Evolutionary conservation across 2,797 vertebrate species (phyloP).

Genomic region (Paedocypris micromegethes): DNA sequence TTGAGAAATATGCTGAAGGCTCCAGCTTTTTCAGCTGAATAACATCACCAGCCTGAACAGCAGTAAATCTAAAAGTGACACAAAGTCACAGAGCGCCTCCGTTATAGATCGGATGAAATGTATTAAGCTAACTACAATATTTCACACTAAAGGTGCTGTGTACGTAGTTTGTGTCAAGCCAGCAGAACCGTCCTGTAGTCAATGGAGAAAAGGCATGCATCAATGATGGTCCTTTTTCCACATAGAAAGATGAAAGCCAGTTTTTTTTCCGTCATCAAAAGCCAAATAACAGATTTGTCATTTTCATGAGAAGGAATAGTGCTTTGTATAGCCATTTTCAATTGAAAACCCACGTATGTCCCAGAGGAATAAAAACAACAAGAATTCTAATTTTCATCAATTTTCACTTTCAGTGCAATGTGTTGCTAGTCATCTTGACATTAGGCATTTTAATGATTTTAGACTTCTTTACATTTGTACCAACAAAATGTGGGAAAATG

Average conservation of each 20-base stretch:
- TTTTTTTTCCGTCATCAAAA: background rate
- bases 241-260: background rate
- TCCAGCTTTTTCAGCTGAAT: constrained; percentile 25
- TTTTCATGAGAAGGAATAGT: no score
- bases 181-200: constrained; percentile 19
- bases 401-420: no score
- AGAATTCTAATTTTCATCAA: no score
- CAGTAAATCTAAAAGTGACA: constrained; percentile 30
- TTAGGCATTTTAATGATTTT: no score
- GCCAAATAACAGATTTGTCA: no score
- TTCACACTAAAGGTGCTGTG: constrained; percentile 32
- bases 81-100: constrained; percentile 23
- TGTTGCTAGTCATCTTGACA: no score
- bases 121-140: constrained; percentile 36
- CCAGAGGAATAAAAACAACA: no score
- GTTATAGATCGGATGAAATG: constrained; percentile 25
- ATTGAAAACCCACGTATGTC: no score
- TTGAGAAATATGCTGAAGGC: constrained; percentile 8
- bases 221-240: constrained; percentile 10
- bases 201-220: constrained; percentile 9
- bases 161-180: constrained; percentile 30
- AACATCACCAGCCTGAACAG: constrained; percentile 22
- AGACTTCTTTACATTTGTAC: constrained; percentile 10
- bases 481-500: background rate
- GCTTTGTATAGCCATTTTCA: no score